These are phyloP conservation scores for Eupristina koningsbergeri DNA, from an alignment of 1,140 invertebrate species.

Conservation along the genomic window DNA sequence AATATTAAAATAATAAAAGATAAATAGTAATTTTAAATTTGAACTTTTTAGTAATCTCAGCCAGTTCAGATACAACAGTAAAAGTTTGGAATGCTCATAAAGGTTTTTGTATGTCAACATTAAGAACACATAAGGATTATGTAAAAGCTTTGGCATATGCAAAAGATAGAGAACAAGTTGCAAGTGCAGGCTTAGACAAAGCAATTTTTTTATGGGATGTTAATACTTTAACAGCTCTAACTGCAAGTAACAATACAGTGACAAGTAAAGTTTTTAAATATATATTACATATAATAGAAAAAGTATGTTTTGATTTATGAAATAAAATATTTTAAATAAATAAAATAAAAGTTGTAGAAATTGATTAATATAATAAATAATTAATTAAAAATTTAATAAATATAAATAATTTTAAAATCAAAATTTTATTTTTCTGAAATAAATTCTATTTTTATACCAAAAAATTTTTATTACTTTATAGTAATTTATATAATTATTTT, in stretches of 20 bases:
- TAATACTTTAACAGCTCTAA: constrained; percentile 96
- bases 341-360: too few relatives aligned
- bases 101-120: constrained; percentile 98
- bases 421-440: too few relatives aligned
- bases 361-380: too few relatives aligned
- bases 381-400: too few relatives aligned
- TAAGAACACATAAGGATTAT: constrained; percentile 98
- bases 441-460: constrained; percentile 6
- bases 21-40: too few relatives aligned
- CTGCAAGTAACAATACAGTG: constrained; percentile 98
- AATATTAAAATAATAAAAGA: too few relatives aligned
- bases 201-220: constrained; percentile 99
- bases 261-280: constrained; percentile 83
- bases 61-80: constrained; percentile 98
- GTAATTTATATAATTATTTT: background rate
- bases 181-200: constrained; percentile 96
- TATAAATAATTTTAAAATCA: too few relatives aligned
- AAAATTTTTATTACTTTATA: constrained; percentile 10
- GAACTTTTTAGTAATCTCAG: constrained; percentile 96
- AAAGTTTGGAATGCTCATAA: constrained; percentile 99
- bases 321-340: background rate
- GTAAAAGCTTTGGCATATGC: constrained; percentile 98
- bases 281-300: background rate
- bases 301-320: background rate
- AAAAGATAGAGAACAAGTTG: constrained; percentile 97